Conservation (phyloP, 2,797 vertebrate species). For the Gouania willdenowi region DNA sequence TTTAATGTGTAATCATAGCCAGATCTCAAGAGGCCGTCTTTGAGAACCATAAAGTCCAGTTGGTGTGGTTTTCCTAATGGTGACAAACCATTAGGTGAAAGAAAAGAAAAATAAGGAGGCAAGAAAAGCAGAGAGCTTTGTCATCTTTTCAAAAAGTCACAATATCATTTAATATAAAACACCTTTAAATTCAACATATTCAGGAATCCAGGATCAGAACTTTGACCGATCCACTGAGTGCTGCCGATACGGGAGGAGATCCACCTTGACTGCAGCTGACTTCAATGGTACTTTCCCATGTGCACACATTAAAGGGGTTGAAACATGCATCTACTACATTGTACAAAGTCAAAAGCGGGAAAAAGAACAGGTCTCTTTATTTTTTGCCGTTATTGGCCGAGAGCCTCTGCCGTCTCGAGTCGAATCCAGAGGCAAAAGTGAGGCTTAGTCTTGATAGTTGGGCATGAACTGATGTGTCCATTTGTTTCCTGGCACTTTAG, state of each 20-base stretch:
- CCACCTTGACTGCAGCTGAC: slow-evolving; percentile 41
- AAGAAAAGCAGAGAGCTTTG: slow-evolving; percentile 43
- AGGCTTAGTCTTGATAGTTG: slow-evolving; percentile 70
- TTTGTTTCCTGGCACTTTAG: slow-evolving; percentile 71
- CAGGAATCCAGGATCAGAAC: slow-evolving; percentile 58
- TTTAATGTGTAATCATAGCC: slow-evolving; percentile 56
- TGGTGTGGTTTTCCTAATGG: slow-evolving; percentile 46
- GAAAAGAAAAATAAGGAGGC: slow-evolving; percentile 3
- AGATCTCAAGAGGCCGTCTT: slow-evolving; percentile 32
- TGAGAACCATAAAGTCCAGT: slow-evolving; percentile 54
- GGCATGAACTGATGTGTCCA: slow-evolving; percentile 75
- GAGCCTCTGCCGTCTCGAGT: slow-evolving; percentile 52
- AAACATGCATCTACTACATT: slow-evolving; percentile 82
- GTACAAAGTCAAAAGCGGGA: slow-evolving; percentile 71
- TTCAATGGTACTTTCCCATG: slow-evolving; percentile 59
- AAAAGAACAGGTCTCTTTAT: slow-evolving; percentile 43
- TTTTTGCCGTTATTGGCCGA: slow-evolving; percentile 49
- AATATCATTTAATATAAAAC: slow-evolving; percentile 84
- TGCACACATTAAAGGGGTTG: slow-evolving; percentile 69
- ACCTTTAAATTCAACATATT: slow-evolving; percentile 72
- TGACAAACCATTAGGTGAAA: slow-evolving; percentile 16
- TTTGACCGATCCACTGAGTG: slow-evolving; percentile 51
- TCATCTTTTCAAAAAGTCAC: slow-evolving; percentile 78
- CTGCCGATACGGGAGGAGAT: slow-evolving; percentile 34
- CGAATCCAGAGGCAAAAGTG: slow-evolving; percentile 62